Evolutionary conservation across 1,140 invertebrate species (phyloP), one percentile per base, ranked within the genome.

Genomic region (Drosophila yakuba): DNA sequence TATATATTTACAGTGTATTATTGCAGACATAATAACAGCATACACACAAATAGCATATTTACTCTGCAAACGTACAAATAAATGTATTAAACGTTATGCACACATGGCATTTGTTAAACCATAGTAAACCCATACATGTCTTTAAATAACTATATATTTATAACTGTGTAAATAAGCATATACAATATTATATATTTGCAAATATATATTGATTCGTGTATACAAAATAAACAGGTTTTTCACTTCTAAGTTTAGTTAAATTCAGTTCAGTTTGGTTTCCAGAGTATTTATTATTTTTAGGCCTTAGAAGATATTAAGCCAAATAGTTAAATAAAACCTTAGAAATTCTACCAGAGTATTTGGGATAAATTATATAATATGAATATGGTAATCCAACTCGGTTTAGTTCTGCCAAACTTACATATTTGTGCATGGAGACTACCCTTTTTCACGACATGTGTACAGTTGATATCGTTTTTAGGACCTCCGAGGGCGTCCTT

Each of bases 41-140:
- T 56, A 61, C 48, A 52, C 51, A 39, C 38, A 39, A 39, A 58
- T 74, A 50, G 52, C 61, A 58, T 68, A 52, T 54, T 51, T 68
- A 69, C 28, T 54, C 66, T 47, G 25, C 64, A 43, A 67, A 57
- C 64, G 67, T 81, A 78, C 79, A 83, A 78, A 82, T 78, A 78
- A 41, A 78, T 69, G 57, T 83, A 83, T 74, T 47, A 39, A 74
- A 64, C 64, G 67, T 48, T 71, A 71, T 71, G 67, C 64, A 56
- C 67, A 71, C 64, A 41, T 17, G 51, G 67, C 67, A 71, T 71
- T 71, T 71, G 67, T 71, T 71, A 41, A 71, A 69, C 63, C 38
- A 68, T 68, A 69, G 43, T 57, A 71, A 43, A 51, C 23, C 23
- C 43, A 45, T 28, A 51, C n/a, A 69, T 71, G 67, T 71, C 67